phyloP scores from a whole-genome alignment of 2,113 vertebrate species.

The Hyperoodon ampullatus region DNA sequence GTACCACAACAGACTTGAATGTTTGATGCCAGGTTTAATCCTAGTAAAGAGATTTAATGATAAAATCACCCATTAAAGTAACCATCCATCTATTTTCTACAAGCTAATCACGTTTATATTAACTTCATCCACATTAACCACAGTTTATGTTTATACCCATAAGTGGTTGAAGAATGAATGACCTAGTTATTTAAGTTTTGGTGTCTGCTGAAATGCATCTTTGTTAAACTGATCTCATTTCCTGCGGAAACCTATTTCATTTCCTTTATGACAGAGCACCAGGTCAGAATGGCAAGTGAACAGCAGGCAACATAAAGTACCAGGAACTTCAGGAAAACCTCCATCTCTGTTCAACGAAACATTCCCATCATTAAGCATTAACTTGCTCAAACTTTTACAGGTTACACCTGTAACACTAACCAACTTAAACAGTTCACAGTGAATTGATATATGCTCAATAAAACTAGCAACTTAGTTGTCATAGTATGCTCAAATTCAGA shows the following conservation, averaged over 20 bases:
- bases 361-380: no score
- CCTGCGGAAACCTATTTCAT: not conserved
- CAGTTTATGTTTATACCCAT: not conserved
- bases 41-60: not conserved
- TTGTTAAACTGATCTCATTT: not conserved
- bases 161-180: not conserved
- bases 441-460: not conserved
- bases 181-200: not conserved
- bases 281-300: not conserved
- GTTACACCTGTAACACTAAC: not conserved
- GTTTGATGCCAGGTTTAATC: not conserved
- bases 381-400: not conserved
- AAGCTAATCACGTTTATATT: not conserved
- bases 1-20: not conserved
- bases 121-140: not conserved
- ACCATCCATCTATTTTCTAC: not conserved
- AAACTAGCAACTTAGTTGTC: not conserved
- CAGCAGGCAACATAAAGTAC: not conserved
- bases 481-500: not conserved
- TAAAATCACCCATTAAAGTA: slow-evolving; percentile 3
- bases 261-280: not conserved
- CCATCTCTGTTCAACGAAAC: not conserved
- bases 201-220: not conserved
- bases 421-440: not conserved
- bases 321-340: not conserved